Base-by-base conservation (phyloP, 2,888 invertebrate species). In the Sesamia inferens region DNA sequence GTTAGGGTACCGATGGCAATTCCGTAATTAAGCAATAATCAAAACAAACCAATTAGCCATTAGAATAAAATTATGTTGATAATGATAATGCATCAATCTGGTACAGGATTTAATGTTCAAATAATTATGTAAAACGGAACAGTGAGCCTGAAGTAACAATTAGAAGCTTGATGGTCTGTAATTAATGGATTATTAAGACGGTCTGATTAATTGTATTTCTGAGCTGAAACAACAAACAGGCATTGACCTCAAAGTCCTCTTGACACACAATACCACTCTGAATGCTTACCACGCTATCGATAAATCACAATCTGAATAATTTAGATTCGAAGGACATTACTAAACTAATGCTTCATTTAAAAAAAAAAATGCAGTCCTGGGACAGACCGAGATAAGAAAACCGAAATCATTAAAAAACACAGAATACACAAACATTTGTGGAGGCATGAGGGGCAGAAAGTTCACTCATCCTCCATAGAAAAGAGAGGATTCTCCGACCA, bases 111-210 rank as follows among this genome's bases (percentile, higher is more conserved):
- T 71, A 82, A 82, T 76, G 22, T 68, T 51, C 67, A 39, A 68
- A 76, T 79, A 64, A 79, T 79, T 69, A 71, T 42, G 39, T 74
- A 61, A 74, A 55, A 67, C 11, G 61, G 16, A 24, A 63, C 57
- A 61, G 47, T 81, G 47, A 51, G 61, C 61, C 57, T 61, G 69
- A 65, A 65, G 58, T 64, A 69, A 81, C 72, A 81, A 80, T 77
- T 68, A 73, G 61, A 65, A 19, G 48, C 8, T 7, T 16, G 8
- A 16, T 54, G 51, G 48, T 61, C 8, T 47, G 2, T 64, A 68
- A 68, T 81, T 0, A 64, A 72, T 70, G 48, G 44, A 81, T 71
- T 65, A 64, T 54, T 64, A 11, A 47, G 57, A 39, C 31, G 16
- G 22, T 31, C 16, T 59, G 16, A 69, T 64, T 71, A 59, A 66